phyloP scores from a whole-genome alignment of 2,113 vertebrate genomes.

The Euleptes europaea region DNA sequence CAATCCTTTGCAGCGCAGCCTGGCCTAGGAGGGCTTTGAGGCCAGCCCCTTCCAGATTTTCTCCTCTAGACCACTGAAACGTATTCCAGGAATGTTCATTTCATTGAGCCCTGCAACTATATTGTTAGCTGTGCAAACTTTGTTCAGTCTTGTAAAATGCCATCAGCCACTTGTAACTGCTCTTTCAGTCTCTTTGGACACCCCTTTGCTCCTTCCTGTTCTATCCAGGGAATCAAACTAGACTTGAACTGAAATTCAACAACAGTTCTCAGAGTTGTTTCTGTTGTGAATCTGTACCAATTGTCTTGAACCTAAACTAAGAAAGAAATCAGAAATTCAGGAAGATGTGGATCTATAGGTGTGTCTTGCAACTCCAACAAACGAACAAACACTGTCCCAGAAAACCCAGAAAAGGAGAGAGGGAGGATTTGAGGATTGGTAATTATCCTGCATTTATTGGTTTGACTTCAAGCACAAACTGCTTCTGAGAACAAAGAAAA shows the following conservation, averaged over 20 bases:
- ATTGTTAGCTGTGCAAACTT: neutral
- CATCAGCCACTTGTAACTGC: neutral
- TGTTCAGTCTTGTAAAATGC: neutral
- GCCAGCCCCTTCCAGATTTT: neutral
- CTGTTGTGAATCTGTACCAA: no score
- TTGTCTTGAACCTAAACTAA: no score
- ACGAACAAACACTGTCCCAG: no score
- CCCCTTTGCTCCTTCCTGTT: neutral
- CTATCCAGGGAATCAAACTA: neutral
- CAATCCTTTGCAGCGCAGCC: neutral
- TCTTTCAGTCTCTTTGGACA: neutral
- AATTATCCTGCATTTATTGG: no score
- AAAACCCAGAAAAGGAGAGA: no score
- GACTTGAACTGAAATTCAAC: neutral
- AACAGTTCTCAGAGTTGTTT: no score
- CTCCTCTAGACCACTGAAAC: neutral
- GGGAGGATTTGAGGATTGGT: no score
- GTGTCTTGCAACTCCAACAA: no score
- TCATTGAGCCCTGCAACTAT: neutral
- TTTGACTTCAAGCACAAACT: no score
- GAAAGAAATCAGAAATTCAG: no score
- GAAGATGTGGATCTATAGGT: no score
- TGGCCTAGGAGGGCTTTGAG: neutral
- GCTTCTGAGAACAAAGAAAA: no score
- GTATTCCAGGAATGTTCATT: neutral